Evolutionary conservation across 2,797 vertebrate species (phyloP), one percentile per base, ranked within the genome.

Genomic region (Philypnodon macrostomus): DNA sequence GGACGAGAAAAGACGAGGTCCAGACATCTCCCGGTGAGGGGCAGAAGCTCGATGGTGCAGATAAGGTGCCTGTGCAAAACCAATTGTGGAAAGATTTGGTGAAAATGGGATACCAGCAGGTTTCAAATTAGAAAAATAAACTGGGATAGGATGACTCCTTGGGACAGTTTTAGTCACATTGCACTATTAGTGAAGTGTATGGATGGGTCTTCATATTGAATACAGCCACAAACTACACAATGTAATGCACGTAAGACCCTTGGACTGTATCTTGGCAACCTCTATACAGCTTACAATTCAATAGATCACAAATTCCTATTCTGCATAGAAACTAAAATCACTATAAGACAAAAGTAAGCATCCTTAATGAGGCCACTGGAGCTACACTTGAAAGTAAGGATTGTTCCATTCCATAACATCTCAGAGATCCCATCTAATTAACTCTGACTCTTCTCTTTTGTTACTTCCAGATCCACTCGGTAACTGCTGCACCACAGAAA

Each of bases 11-110:
- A 58, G 48, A 62, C 39, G 50, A 34, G 47, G 51, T 56, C 53
- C 62, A 74, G 70, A 74, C 69, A 79, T 67, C 62, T 47, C 73
- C 65, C 65, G 65, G 73, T 47, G 53, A 77, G 72, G 58, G 65
- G 45, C 17, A 61, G 65, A 70, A 54, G 71, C 85, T 87, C 84
- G 75, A 66, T 75, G 53, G 58, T 61, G 73, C 62, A 83, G 86
- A 89, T 88, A 89, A 88, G 76, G 27, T 61, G 73, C 53, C 52
- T n/a, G n/a, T n/a, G n/a, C n/a, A n/a, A 29, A 46, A 44, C 50
- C 48, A 58, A 61, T 77, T 65, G 70, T 57, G 72, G 62, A 82
- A 61, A 81, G 58, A 70, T 76, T 76, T 85, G 79, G 67, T 76
- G 54, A 40, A 38, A 52, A 18, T 41, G 70, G 57, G 24, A 24